Percentiles rank a stretch among this genome's conserved stretches.
Evolutionary conservation across 1,140 invertebrate genomes (phyloP).

Genomic region (Dinothrombium tinctorium): DNA sequence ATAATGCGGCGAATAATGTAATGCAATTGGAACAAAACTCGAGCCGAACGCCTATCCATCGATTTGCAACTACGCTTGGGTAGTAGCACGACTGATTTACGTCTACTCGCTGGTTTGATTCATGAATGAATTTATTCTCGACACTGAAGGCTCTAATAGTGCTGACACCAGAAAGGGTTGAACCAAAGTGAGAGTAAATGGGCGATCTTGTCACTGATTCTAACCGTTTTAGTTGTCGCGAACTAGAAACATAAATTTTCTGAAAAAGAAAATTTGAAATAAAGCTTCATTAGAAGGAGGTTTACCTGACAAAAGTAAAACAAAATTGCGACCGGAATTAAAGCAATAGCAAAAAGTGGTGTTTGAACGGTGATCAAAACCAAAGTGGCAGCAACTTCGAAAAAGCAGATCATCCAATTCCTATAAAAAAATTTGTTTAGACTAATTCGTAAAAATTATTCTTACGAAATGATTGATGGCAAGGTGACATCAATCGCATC

Average conservation of each 20-base stretch:
- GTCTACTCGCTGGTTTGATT: constrained; percentile 27
- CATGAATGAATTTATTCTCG: constrained; percentile 17
- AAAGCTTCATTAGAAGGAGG: constrained; percentile 9
- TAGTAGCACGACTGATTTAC: constrained; percentile 66
- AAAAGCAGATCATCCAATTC: constrained; percentile 20
- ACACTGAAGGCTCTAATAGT: constrained; percentile 21
- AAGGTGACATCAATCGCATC: constrained; percentile 20
- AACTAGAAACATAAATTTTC: constrained; percentile 26
- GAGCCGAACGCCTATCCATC: constrained; percentile 27
- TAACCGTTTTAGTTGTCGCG: constrained; percentile 27
- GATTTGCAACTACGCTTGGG: constrained; percentile 26
- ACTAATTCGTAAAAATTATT: constrained; percentile 18
- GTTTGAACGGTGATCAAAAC: constrained; percentile 35
- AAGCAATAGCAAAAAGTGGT: constrained; percentile 53
- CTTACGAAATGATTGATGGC: constrained; percentile 24
- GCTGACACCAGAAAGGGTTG: constrained; percentile 21
- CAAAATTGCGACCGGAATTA: constrained; percentile 55
- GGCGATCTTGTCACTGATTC: constrained; percentile 27
- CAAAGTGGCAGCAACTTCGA: constrained; percentile 56
- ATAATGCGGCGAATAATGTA: constrained; percentile 25
- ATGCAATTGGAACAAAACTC: constrained; percentile 28
- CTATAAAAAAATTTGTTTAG: constrained; percentile 11
- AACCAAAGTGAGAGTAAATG: constrained; percentile 27
- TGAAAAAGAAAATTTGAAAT: constrained; percentile 27
- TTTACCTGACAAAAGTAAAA: constrained; percentile 38